Conservation (phyloP, 2,113 vertebrate genomes). For the Enhydra lutris region DNA sequence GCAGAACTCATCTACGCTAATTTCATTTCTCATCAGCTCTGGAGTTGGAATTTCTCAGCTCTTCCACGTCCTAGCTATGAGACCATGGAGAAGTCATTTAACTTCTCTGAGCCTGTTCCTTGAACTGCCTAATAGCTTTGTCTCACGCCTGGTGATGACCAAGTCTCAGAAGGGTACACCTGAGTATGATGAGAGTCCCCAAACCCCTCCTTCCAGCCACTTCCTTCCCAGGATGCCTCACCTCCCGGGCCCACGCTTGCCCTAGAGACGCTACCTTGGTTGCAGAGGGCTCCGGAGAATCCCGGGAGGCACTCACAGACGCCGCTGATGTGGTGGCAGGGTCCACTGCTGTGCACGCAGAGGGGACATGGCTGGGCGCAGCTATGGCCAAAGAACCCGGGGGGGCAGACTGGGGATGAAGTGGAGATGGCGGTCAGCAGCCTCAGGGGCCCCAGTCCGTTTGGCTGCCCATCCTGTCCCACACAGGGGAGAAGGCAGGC, state of each 20-base stretch:
- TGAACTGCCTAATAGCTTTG: not conserved
- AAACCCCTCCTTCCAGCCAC: not conserved
- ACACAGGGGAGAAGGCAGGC: not conserved
- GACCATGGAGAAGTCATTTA: not conserved
- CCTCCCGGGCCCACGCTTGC: not conserved
- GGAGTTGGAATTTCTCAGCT: not conserved
- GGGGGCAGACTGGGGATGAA: constrained; percentile 89
- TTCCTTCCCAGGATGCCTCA: not conserved
- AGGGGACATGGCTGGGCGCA: constrained; percentile 94
- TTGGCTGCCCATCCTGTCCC: not conserved
- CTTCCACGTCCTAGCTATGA: not conserved
- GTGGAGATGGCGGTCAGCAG: constrained; percentile 17
- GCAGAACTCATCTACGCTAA: not conserved
- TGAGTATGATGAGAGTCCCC: not conserved
- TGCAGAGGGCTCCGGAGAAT: constrained; percentile 94
- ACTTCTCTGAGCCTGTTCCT: not conserved
- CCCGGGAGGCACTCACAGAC: constrained; percentile 95
- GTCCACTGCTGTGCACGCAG: constrained; percentile 94
- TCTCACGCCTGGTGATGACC: not conserved
- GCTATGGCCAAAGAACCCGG: constrained; percentile 94
- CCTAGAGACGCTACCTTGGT: constrained; percentile 88
- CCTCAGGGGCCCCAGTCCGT: not conserved
- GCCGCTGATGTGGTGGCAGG: constrained; percentile 95
- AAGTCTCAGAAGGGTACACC: not conserved
- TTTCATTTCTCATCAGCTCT: not conserved